phyloP scores from a whole-genome alignment of 2,888 invertebrate species.

The Ormyrus thymus region DNA sequence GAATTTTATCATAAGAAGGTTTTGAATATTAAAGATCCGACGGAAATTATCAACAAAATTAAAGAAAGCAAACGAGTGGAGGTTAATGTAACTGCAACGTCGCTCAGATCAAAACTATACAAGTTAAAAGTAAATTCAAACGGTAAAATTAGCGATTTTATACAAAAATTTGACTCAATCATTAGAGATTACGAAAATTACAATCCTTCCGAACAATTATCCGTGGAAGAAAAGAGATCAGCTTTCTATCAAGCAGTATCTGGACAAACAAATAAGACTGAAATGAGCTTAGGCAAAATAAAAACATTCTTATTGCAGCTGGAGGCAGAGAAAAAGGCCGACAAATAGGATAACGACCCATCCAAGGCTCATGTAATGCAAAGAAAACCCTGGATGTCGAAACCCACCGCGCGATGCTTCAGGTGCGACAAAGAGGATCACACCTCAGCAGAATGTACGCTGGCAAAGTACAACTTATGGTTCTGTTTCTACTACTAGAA shows the following conservation, averaged over 20 bases:
- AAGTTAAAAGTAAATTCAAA: no score
- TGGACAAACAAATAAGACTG: constrained; percentile 7
- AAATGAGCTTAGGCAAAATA: not conserved
- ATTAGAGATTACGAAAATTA: no score
- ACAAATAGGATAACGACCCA: not conserved
- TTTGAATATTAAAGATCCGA: constrained; percentile 44
- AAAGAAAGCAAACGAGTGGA: constrained; percentile 43
- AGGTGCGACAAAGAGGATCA: no score
- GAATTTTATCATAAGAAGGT: constrained; percentile 54
- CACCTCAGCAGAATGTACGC: no score
- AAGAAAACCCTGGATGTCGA: not conserved
- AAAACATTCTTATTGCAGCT: constrained; percentile 40
- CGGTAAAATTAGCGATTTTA: no score
- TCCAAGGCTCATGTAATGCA: constrained; percentile 35
- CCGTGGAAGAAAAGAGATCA: constrained; percentile 53
- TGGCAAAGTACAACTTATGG: no score
- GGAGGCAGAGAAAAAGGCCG: constrained; percentile 47
- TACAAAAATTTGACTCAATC: no score
- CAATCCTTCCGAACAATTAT: constrained; percentile 30
- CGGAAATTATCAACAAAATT: constrained; percentile 48
- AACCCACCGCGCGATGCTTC: no score
- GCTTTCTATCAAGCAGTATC: constrained; percentile 52
- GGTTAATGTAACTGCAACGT: constrained; percentile 29
- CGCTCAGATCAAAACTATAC: no score
- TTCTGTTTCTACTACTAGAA: no score